phyloP scores from a whole-genome alignment of 2,797 vertebrate species.

The Acanthornis magna region DNA sequence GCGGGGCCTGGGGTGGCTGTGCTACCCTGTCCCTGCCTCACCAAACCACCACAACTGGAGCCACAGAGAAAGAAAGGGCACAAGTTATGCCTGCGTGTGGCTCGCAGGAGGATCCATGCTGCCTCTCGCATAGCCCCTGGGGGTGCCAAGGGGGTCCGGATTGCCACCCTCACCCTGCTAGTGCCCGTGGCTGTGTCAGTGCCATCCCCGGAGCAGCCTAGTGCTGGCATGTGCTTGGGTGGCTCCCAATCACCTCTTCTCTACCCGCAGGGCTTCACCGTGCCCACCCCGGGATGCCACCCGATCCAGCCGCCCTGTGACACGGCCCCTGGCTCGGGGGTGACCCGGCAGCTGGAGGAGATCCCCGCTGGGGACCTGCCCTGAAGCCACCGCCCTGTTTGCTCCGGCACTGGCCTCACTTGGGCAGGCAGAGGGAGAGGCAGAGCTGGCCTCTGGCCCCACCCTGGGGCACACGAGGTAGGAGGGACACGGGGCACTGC shows the following conservation, averaged over 20 bases:
- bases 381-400: background rate
- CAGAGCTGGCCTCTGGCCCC: background rate
- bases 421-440: background rate
- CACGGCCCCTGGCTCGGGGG: background rate
- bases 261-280: background rate
- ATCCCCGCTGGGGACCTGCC: background rate
- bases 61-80: background rate
- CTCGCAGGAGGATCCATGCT: background rate
- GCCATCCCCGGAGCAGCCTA: background rate
- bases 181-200: accelerated
- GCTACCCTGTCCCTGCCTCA: background rate
- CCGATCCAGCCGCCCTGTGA: background rate
- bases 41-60: accelerated
- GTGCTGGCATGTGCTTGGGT: accelerated
- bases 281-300: background rate
- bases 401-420: background rate
- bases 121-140: background rate
- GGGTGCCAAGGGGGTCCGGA: accelerated
- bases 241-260: background rate
- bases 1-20: no score
- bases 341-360: background rate
- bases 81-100: accelerated
- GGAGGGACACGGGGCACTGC: background rate
- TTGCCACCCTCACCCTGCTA: accelerated
- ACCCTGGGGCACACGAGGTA: background rate